Evolutionary conservation across 2,888 invertebrate species (phyloP), one percentile per base, ranked within the genome.

Genomic region (Eupeodes luniger): DNA sequence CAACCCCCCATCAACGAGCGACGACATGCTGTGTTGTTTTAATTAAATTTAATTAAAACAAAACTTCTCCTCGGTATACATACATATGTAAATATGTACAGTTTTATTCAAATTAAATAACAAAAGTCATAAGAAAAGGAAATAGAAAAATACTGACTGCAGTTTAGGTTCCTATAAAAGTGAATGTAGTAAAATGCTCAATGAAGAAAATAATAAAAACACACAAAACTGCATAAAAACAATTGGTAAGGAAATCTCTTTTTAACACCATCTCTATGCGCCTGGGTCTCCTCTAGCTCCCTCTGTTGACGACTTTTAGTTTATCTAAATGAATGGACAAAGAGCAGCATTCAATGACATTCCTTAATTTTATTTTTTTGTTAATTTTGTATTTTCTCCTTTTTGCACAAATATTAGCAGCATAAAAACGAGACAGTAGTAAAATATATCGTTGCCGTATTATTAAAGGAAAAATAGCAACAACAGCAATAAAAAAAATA

Each of bases 11-110:
- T 36, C 66, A 62, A 7, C 40, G 9, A 36, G 2, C 6, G 9
- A 36, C 51, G 75, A 80, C 61, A 85, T 74, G 53, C 34, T 85
- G 74, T 85, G 74, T 59, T 85, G 81, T 78, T 81, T 77, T 53
- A 66, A 85, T 85, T 77, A 59, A 66, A 85, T 85, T 88, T 88
- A 88, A 88, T 88, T 88, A 88, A 88, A 88, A 75, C 79, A 70
- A 82, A 87, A 79, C 62, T 76, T 40, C 83, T 40, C 75, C 83
- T 40, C 75, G 66, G 81, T 81, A 75, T 78, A 81, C 40, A 36
- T 36, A 6, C 2, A 2, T 36, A 36, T 36, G 36, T 6, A 36
- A 5, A 4, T 40, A 5, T 40, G 40, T 40, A 40, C 27, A 9
- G 5, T 40, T 40, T 78, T 75, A 47, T 47, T 59, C 72, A 76